Base-by-base conservation (phyloP, 1,140 invertebrate species). In the Sarcophaga bullata region DNA sequence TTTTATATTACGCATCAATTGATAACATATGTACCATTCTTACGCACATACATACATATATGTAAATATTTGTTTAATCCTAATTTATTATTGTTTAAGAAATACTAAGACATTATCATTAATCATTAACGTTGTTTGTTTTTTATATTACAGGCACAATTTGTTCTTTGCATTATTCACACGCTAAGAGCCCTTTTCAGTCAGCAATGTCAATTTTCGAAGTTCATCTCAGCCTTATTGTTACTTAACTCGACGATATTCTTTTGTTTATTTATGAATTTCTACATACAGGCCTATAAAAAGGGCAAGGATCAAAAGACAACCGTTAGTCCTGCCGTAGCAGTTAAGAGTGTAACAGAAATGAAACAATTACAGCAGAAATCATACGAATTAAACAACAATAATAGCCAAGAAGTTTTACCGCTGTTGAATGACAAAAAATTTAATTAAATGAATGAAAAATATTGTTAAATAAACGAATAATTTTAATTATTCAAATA, bases 211-310 rank as follows among this genome's bases (percentile, higher is more conserved):
- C 92, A 94, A 82, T 96, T 95, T 86, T 95, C 95, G 5, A 94
- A 93, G 85, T 90, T 96, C 82, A 94, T 97, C 17, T 95, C 95
- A 4, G 91, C 93, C 81, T 92, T 97, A 73, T 90, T 98, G 80
- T 91, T 97, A 84, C 91, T 97, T 1, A 97, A 98, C 90, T 96
- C 97, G 5, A 92, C 95, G 37, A 96, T 98, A 84, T 98, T 98
- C 92, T 96, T 98, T 90, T 93, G 93, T 25, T 93, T 98, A 48
- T 98, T 98, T 92, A 95, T 93, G 84, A 94, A 98, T 91, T 98
- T 98, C 92, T 98, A 98, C 91, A 93, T 94, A 84, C 94, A 95
- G 89, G 95, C 96, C 84, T 97, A 98, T 85, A 93, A 92, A 84
- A 91, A 92, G 85, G 83, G 85, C 72, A 88, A 89, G 84, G 54